phyloP scores from a whole-genome alignment of 2,113 vertebrate genomes.

The Epinephelus lanceolatus region DNA sequence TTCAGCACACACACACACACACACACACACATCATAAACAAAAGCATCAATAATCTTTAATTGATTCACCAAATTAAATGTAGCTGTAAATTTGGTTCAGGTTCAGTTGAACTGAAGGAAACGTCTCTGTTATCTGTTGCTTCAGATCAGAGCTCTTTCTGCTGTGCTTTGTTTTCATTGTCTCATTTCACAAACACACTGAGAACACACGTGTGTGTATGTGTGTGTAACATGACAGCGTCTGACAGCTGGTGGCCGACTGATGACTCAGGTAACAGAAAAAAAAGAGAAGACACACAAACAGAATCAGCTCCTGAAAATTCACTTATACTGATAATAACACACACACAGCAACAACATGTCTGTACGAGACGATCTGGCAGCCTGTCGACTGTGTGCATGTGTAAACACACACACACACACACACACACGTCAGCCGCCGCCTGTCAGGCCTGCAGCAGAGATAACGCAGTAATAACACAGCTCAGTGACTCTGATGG shows the following conservation, averaged over 20 bases:
- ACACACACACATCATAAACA: background rate
- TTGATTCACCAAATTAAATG: slow-evolving; percentile 13
- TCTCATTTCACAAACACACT: background rate
- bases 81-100: too few species aligned
- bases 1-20: too few species aligned
- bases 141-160: background rate
- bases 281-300: background rate
- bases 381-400: background rate
- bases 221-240: background rate
- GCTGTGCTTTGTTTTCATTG: background rate
- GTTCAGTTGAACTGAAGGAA: slow-evolving; percentile 4
- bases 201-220: background rate
- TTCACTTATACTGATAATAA: background rate
- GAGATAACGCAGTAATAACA: slow-evolving; percentile 66
- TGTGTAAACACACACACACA: background rate
- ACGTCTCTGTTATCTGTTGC: background rate
- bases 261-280: slow-evolving; percentile 2
- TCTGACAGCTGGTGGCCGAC: background rate
- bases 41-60: slow-evolving; percentile 14
- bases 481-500: slow-evolving; percentile 60
- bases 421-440: slow-evolving; percentile 12
- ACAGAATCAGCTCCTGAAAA: background rate
- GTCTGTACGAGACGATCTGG: background rate
- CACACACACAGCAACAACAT: background rate
- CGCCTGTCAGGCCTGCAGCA: slow-evolving; percentile 36